These are phyloP conservation scores for Glyphotaelius pellucidus DNA, from an alignment of 2,888 invertebrate genomes.

Conservation along the genomic window DNA sequence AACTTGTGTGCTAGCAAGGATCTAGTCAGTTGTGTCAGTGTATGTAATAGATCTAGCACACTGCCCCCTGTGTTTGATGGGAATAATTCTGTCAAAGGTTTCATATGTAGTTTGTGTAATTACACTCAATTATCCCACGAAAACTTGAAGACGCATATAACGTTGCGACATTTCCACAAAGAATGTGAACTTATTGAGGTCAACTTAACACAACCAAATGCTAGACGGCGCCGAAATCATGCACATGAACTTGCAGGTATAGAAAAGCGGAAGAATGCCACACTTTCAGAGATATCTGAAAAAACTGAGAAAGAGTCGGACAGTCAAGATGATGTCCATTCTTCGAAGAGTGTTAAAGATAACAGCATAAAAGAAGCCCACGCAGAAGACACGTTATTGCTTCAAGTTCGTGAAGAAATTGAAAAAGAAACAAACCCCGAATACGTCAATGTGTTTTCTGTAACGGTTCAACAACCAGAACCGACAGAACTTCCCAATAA, in stretches of 20 bases:
- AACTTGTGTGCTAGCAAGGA: constrained; percentile 74
- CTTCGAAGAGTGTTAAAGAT: not conserved
- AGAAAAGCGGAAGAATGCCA: not conserved
- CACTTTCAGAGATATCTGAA: constrained; percentile 41
- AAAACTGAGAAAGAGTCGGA: not conserved
- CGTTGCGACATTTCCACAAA: constrained; percentile 76
- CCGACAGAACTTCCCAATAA: not conserved
- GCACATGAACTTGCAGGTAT: constrained; percentile 17
- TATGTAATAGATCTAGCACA: constrained; percentile 56
- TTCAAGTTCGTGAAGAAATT: not conserved
- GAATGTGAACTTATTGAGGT: constrained; percentile 71
- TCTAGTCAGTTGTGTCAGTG: constrained; percentile 20
- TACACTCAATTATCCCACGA: constrained; percentile 82
- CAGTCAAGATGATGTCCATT: not conserved
- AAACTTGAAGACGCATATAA: constrained; percentile 81
- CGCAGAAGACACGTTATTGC: not conserved
- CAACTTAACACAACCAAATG: constrained; percentile 47
- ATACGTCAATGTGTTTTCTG: not conserved
- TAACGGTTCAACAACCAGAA: not conserved
- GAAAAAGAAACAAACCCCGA: not conserved
- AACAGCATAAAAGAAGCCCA: not conserved
- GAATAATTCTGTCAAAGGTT: constrained; percentile 75
- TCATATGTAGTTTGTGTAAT: constrained; percentile 85
- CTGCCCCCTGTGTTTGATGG: constrained; percentile 74
- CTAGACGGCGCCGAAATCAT: constrained; percentile 35